These are phyloP conservation scores for Eristalis pertinax DNA, from an alignment of 2,888 invertebrate genomes.

Conservation along the genomic window DNA sequence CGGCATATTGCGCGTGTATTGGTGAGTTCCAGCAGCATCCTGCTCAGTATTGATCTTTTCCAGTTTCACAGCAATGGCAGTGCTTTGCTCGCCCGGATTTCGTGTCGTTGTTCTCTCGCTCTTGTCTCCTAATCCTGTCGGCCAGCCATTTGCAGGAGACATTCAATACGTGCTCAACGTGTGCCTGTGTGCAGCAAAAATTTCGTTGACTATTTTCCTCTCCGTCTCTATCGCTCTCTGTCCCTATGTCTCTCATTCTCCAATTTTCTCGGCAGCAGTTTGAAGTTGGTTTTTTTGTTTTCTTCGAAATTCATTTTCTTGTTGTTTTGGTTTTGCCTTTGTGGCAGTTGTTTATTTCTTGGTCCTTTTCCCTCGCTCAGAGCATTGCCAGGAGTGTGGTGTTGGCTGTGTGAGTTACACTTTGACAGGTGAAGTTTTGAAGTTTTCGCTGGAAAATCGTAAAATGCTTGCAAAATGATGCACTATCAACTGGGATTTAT, in stretches of 20 bases:
- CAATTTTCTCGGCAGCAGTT: constrained; percentile 15
- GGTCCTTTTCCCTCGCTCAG: neutral
- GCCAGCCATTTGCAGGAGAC: constrained; percentile 59
- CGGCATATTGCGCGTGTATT: constrained; percentile 24
- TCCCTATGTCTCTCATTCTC: neutral
- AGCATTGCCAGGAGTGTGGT: constrained; percentile 31
- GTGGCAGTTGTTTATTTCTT: constrained; percentile 5
- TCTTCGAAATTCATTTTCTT: constrained; percentile 26
- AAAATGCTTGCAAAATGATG: no score
- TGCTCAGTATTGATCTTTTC: constrained; percentile 68
- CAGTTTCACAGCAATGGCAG: constrained; percentile 41
- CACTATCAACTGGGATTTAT: no score
- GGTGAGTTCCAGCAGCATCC: constrained; percentile 63
- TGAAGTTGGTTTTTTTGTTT: constrained; percentile 2
- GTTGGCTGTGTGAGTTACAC: neutral
- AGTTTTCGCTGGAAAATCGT: neutral
- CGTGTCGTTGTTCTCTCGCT: constrained; percentile 28
- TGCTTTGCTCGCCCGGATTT: constrained; percentile 67
- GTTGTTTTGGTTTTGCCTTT: constrained; percentile 51
- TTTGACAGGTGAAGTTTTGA: neutral
- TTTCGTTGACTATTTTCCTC: constrained; percentile 26
- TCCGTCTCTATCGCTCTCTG: neutral
- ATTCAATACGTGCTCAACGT: constrained; percentile 48
- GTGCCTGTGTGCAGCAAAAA: constrained; percentile 50
- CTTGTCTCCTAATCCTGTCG: constrained; percentile 57